Evolutionary conservation across 2,888 invertebrate species (phyloP).

Genomic region (Cenopis cana): DNA sequence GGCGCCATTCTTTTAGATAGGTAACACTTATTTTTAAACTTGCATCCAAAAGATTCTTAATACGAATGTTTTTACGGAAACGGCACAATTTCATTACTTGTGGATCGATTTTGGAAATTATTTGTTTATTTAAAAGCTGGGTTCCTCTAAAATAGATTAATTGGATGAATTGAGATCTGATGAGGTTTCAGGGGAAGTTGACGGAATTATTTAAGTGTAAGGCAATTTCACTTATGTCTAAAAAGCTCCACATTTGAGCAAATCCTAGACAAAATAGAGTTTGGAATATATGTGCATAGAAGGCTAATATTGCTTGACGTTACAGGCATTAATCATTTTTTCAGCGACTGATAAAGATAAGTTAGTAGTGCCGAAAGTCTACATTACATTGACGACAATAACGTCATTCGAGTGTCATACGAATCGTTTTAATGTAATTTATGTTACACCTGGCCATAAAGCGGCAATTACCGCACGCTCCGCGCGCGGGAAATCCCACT

Average conservation of each 20-base stretch:
- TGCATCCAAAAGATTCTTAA: neutral
- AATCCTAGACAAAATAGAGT: neutral
- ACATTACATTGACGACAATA: conserved; percentile 61
- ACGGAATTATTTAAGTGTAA: too few relatives aligned
- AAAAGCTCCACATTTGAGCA: neutral
- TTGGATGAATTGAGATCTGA: too few relatives aligned
- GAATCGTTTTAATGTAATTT: conserved; percentile 52
- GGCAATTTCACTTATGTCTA: too few relatives aligned
- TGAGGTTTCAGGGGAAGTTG: too few relatives aligned
- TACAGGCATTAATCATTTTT: neutral
- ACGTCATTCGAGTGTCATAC: conserved; percentile 73
- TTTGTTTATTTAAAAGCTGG: too few relatives aligned
- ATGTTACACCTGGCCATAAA: too few relatives aligned
- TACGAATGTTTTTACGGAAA: neutral
- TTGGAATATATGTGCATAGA: neutral
- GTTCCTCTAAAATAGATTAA: too few relatives aligned
- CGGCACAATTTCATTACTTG: neutral
- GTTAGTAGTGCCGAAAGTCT: conserved; percentile 24
- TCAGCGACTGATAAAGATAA: conserved; percentile 5
- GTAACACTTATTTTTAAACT: neutral
- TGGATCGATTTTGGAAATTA: neutral
- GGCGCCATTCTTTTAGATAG: too few relatives aligned
- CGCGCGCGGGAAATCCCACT: too few relatives aligned
- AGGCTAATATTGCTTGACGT: neutral
- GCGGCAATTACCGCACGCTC: too few relatives aligned